phyloP scores from a whole-genome alignment of 2,888 invertebrate genomes.

The Chalcosyrphus nemorum region DNA sequence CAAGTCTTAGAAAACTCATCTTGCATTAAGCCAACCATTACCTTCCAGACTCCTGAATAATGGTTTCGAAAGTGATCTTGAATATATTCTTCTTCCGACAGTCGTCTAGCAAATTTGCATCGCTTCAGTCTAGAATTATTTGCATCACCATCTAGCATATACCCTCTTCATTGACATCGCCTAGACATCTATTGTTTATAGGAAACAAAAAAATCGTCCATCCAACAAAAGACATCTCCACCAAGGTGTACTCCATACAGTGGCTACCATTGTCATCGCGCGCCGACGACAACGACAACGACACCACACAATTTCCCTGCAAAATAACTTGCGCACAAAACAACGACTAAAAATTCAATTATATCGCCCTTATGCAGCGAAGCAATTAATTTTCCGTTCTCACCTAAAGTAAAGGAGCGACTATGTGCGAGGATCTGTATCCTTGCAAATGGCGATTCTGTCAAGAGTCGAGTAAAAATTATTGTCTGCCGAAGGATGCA shows the following conservation, averaged over 20 bases:
- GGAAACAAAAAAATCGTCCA: not conserved
- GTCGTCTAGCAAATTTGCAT: no score
- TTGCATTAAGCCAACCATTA: no score
- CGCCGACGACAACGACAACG: not conserved
- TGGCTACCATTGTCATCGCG: constrained; percentile 20
- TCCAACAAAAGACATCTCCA: constrained; percentile 3
- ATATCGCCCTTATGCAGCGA: constrained; percentile 25
- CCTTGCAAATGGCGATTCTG: constrained; percentile 43
- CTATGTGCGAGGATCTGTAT: not conserved
- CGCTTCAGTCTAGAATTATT: no score
- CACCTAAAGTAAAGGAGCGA: constrained; percentile 36
- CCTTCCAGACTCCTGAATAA: no score
- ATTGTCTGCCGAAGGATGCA: constrained; percentile 37
- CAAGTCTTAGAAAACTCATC: no score
- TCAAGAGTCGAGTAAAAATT: constrained; percentile 46
- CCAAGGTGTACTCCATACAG: not conserved
- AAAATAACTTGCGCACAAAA: constrained; percentile 27
- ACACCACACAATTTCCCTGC: constrained; percentile 4
- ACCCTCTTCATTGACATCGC: constrained; percentile 5
- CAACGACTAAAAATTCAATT: constrained; percentile 54
- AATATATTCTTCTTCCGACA: no score
- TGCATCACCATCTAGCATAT: not conserved
- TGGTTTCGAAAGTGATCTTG: no score
- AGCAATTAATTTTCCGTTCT: constrained; percentile 52
- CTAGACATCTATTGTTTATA: constrained; percentile 3